Percentiles rank a stretch among this genome's conserved stretches.
Conservation (phyloP, 2,888 invertebrate species). For the Caenorhabditis sulstoni region DNA sequence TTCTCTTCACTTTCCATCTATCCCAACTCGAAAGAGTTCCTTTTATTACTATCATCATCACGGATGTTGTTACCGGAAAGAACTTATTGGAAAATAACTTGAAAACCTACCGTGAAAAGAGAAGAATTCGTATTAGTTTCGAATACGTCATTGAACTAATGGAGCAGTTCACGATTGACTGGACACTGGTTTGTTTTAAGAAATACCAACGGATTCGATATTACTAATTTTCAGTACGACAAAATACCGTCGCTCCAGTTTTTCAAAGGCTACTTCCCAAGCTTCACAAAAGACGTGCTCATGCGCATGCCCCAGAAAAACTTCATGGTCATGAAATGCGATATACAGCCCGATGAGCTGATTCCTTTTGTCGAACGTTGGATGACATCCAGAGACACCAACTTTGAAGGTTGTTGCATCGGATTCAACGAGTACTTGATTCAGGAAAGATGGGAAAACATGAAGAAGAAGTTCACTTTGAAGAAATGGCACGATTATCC, state of each 20-base stretch:
- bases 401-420: conserved; percentile 6
- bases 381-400: background rate
- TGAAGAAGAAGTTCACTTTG: background rate
- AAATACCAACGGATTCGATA: too few species aligned
- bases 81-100: too few species aligned
- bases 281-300: background rate
- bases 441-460: background rate
- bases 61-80: too few species aligned
- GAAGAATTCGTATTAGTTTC: too few species aligned
- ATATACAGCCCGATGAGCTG: background rate
- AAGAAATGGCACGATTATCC: background rate
- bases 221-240: too few species aligned
- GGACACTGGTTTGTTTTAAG: too few species aligned
- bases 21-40: too few species aligned
- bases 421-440: background rate
- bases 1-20: too few species aligned
- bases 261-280: conserved; percentile 10
- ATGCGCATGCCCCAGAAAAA: background rate
- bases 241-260: background rate
- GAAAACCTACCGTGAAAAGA: too few species aligned
- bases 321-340: conserved; percentile 10
- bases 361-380: background rate
- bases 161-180: too few species aligned
- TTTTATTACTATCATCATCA: too few species aligned
- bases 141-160: too few species aligned